Evolutionary conservation across 1,140 invertebrate species (phyloP).

Genomic region (Andricus grossulariae): DNA sequence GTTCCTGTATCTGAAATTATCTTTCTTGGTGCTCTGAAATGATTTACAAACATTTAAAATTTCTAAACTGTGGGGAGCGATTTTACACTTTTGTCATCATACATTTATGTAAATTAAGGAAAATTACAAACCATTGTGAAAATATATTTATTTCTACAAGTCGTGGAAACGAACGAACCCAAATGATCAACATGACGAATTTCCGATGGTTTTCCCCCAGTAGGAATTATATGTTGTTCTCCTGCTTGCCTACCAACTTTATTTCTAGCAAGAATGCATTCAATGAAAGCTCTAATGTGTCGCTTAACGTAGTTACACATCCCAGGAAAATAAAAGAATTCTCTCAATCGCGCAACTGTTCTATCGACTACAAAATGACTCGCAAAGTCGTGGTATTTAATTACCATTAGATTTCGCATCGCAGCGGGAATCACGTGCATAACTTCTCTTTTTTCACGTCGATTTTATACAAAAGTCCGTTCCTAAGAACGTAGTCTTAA

Average conservation of each 20-base stretch:
- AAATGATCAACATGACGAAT: not conserved
- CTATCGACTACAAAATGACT: constrained; percentile 1
- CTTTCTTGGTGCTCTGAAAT: not conserved
- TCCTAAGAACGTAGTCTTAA: not conserved
- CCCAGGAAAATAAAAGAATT: not conserved
- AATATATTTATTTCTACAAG: not conserved
- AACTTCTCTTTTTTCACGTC: not conserved
- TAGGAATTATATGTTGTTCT: not conserved
- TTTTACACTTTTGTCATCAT: not conserved
- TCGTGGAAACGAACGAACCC: not conserved
- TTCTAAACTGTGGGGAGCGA: not conserved
- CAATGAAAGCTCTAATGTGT: not conserved
- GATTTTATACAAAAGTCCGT: not conserved
- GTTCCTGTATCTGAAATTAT: not conserved
- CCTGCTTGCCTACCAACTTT: not conserved
- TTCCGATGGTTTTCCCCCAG: not conserved
- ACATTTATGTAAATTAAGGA: not conserved
- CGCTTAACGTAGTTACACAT: constrained; percentile 1
- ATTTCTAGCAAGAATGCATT: not conserved
- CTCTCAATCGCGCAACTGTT: not conserved
- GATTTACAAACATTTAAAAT: not conserved
- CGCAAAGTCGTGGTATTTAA: not conserved
- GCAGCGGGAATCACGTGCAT: not conserved
- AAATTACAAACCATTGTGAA: not conserved
- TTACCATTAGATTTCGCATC: not conserved